phyloP scores from a whole-genome alignment of 2,797 vertebrate genomes.

The Masticophis lateralis region DNA sequence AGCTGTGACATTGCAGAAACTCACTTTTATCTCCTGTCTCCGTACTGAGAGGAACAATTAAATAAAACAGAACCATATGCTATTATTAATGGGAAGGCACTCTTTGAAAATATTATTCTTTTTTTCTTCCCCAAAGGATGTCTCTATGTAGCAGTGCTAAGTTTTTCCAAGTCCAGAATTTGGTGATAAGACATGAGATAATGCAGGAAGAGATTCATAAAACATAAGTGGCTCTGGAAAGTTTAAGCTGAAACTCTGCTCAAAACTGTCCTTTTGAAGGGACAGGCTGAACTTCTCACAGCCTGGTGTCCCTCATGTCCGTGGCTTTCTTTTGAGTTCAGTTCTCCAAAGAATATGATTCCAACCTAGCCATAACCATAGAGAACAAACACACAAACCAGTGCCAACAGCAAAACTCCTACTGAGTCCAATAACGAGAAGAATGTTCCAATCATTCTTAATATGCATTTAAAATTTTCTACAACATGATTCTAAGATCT shows the following conservation, averaged over 20 bases:
- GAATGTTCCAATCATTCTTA: background rate
- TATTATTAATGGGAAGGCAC: slow-evolving; percentile 39
- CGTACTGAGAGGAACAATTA: slow-evolving; percentile 61
- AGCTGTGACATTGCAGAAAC: slow-evolving; percentile 60
- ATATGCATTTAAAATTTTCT: background rate
- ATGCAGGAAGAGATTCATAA: slow-evolving; percentile 51
- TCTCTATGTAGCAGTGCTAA: slow-evolving; percentile 38
- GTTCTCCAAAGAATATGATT: accelerated
- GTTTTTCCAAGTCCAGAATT: slow-evolving; percentile 53
- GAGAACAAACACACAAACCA: background rate
- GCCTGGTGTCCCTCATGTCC: slow-evolving; percentile 23
- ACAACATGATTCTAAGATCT: background rate
- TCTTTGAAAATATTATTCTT: slow-evolving; percentile 56
- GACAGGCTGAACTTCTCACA: slow-evolving; percentile 45
- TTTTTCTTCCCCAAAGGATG: slow-evolving; percentile 11
- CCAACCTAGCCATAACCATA: background rate
- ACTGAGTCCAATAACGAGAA: background rate
- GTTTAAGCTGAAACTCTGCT: slow-evolving; percentile 22
- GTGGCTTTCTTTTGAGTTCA: background rate
- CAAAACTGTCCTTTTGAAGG: slow-evolving; percentile 36
- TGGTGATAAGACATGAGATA: slow-evolving; percentile 39
- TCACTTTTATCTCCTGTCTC: slow-evolving; percentile 63
- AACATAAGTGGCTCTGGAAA: slow-evolving; percentile 47
- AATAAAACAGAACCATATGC: slow-evolving; percentile 67
- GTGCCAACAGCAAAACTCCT: background rate